Base-by-base conservation (phyloP, 2,797 vertebrate genomes). In the Acanthis flammea region DNA sequence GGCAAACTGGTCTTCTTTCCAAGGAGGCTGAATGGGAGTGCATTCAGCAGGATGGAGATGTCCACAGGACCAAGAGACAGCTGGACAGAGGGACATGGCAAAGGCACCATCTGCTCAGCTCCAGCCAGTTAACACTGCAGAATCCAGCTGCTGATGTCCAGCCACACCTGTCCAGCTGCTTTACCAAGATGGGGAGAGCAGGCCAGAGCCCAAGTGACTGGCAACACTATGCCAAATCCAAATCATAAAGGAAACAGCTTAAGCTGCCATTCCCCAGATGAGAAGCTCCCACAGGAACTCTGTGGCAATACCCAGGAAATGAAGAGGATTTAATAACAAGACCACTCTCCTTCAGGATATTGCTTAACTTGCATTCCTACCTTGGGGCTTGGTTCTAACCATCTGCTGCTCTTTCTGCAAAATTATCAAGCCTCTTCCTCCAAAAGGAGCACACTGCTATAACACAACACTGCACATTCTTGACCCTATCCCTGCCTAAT, bases 261-360 rank as follows among this genome's bases (percentile, higher is more conserved):
- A 71, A 88, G 41, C 28, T 80, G 55, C n/a, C 42, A 9, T 67
- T 90, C 74, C 28, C 50, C 37, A 86, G 45, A 54, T n/a, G 72
- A 76, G 65, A 76, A 79, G 24, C 7, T 80, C 30, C 17, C 78
- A 72, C 50, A 88, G 65, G 65, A 92, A 60, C 50, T 72, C 65
- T 86, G 86, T 0, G 9, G 75, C 57, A 87, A 76, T 89, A 47
- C 12, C 75, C 81, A 91, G 91, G 75, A 96, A 88, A 72, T 67
- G 44, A 90, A 91, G 57, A 4, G 1, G 85, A 60, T 89, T 77
- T 84, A 95, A 73, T 60, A 87, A 89, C 50, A 75, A 89, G 93
- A 89, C 84, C 91, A 93, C 89, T 75, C 65, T 74, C 54, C 61
- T 92, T 58, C 78, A 92, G 91, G 75, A 70, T 93, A 91, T 90